phyloP scores from a whole-genome alignment of 92 coral and sea anemone species.

The Epizoanthus illoricatus region DNA sequence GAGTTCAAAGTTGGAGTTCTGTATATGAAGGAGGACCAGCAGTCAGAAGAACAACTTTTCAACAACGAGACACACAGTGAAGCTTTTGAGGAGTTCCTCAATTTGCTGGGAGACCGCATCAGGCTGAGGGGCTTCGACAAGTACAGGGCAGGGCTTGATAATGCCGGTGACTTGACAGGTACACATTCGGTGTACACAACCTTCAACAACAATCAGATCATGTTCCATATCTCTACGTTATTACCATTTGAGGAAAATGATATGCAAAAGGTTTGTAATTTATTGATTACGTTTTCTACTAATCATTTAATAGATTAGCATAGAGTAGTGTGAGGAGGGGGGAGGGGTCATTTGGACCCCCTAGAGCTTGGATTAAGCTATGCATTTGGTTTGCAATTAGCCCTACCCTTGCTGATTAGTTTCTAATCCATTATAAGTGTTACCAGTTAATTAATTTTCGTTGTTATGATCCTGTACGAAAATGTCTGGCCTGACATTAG shows the following conservation, averaged over 20 bases:
- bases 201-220: conserved; percentile 71
- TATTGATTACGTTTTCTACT: too few relatives aligned
- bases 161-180: conserved; percentile 77
- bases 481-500: too few relatives aligned
- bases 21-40: conserved; percentile 86
- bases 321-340: too few relatives aligned
- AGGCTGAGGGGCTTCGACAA: conserved; percentile 77
- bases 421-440: too few relatives aligned
- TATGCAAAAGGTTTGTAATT: conserved; percentile 70
- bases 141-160: conserved; percentile 90
- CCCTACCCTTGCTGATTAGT: too few relatives aligned
- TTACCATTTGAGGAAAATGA: conserved; percentile 87
- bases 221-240: conserved; percentile 95
- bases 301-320: not conserved
- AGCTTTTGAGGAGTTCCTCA: conserved; percentile 88
- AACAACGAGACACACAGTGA: conserved; percentile 79
- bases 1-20: conserved; percentile 91
- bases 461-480: too few relatives aligned
- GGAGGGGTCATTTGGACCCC: too few relatives aligned
- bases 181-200: conserved; percentile 88
- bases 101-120: conserved; percentile 79
- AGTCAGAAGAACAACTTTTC: conserved; percentile 88
- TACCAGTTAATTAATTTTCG: too few relatives aligned
- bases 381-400: too few relatives aligned
- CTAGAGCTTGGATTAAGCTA: too few relatives aligned